A percentile compares a stretch with the other conserved stretches of the same genome.
Conservation (phyloP, 2,113 vertebrate species). For the Leptobrachium ailaonicum region DNA sequence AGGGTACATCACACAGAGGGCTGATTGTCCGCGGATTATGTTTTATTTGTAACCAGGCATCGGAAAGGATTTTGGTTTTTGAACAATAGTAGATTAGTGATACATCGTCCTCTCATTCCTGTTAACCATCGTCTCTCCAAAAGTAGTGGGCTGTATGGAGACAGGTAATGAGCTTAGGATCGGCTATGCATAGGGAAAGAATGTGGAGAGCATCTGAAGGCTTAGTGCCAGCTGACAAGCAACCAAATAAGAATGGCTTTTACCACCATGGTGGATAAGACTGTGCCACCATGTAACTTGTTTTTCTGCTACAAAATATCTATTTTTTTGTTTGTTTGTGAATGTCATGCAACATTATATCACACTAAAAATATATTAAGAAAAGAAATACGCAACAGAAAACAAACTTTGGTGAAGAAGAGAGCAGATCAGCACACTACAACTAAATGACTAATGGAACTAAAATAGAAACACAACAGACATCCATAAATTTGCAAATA, state of each 20-base stretch:
- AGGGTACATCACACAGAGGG: conserved; percentile 32
- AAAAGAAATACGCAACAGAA: background rate
- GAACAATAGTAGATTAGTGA: conserved; percentile 39
- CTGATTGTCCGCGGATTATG: conserved; percentile 39
- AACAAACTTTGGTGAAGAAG: too few species aligned
- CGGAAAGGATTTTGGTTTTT: conserved; percentile 44
- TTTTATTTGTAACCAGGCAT: conserved; percentile 49
- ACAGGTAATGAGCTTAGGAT: conserved; percentile 24
- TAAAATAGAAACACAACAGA: too few species aligned
- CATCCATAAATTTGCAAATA: too few species aligned
- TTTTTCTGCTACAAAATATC: conserved; percentile 31
- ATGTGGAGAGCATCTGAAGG: conserved; percentile 7
- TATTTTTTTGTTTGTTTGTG: conserved; percentile 24
- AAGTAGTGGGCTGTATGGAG: conserved; percentile 28
- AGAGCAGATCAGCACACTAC: too few species aligned
- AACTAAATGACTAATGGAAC: too few species aligned
- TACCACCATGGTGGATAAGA: conserved; percentile 21
- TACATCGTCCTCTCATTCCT: conserved; percentile 21
- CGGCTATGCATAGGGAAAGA: conserved; percentile 25
- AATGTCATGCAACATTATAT: conserved; percentile 6
- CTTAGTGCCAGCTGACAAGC: conserved; percentile 16
- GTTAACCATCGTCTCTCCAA: conserved; percentile 44
- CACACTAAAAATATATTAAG: conserved; percentile 6
- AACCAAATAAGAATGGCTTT: conserved; percentile 6
- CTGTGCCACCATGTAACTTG: conserved; percentile 37